Evolutionary conservation across 2,113 vertebrate genomes (phyloP).

Genomic region (Crotalus viridis): DNA sequence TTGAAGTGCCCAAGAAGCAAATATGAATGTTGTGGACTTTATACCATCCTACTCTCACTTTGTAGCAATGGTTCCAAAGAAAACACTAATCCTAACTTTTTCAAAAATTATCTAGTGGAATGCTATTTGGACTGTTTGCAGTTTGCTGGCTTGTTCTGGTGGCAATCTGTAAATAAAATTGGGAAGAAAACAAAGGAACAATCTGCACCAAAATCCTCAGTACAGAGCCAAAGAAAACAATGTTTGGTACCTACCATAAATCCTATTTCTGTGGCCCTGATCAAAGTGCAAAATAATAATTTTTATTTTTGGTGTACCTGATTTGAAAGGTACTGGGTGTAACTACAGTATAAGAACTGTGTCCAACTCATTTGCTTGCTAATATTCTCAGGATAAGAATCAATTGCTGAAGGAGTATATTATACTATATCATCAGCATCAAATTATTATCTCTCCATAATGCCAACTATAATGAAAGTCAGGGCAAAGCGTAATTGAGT

Average conservation of each 20-base stretch:
- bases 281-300: background rate
- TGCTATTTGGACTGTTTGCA: background rate
- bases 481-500: background rate
- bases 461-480: background rate
- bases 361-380: background rate
- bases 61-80: background rate
- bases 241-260: background rate
- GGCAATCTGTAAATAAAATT: background rate
- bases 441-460: background rate
- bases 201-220: background rate
- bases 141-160: background rate
- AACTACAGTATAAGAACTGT: background rate
- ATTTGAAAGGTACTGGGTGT: background rate
- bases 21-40: background rate
- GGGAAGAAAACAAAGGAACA: background rate
- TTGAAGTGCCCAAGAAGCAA: background rate
- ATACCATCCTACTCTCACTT: background rate
- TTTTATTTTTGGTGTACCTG: background rate
- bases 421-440: background rate
- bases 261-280: background rate
- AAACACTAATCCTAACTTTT: background rate
- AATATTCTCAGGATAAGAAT: background rate
- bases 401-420: background rate
- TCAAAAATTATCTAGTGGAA: no score
- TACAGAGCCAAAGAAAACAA: background rate